These are phyloP conservation scores for Neuroterus valhalla DNA, from an alignment of 1,140 invertebrate species.

Conservation along the genomic window DNA sequence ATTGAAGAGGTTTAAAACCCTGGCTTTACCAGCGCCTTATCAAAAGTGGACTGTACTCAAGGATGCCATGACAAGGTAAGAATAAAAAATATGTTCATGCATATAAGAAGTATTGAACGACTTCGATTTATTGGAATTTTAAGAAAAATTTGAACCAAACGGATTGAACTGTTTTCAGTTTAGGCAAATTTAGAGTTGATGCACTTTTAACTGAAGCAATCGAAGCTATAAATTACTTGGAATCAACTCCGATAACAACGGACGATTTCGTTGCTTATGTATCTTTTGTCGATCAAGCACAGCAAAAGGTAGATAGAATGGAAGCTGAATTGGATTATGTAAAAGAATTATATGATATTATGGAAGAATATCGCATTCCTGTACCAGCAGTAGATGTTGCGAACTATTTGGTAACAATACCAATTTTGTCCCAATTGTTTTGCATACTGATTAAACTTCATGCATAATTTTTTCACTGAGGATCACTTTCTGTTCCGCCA, in stretches of 20 bases:
- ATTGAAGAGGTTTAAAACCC: slow-evolving; percentile 82
- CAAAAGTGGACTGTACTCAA: slow-evolving; percentile 80
- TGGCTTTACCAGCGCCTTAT: slow-evolving; percentile 81
- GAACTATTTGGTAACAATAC: slow-evolving; percentile 76
- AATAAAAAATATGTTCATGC: too few relatives aligned
- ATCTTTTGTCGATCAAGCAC: slow-evolving; percentile 81
- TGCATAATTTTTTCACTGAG: neutral
- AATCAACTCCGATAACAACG: slow-evolving; percentile 78
- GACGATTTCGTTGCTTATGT: slow-evolving; percentile 82
- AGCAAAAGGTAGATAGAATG: slow-evolving; percentile 78
- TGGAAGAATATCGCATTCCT: slow-evolving; percentile 82
- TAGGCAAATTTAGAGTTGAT: slow-evolving; percentile 79
- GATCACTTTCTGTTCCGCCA: slow-evolving; percentile 35
- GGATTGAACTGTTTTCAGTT: slow-evolving; percentile 59
- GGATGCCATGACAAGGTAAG: slow-evolving; percentile 75
- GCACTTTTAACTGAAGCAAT: slow-evolving; percentile 77
- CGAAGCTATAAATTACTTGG: slow-evolving; percentile 79
- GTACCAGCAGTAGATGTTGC: slow-evolving; percentile 79
- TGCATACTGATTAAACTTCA: neutral
- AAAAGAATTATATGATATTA: slow-evolving; percentile 83
- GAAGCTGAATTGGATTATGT: slow-evolving; percentile 81
- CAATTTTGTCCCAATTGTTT: slow-evolving; percentile 28
- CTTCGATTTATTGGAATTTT: too few relatives aligned
- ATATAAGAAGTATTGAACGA: too few relatives aligned
- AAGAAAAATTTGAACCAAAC: too few relatives aligned